phyloP scores from a whole-genome alignment of 1,140 invertebrate species.

The Orchesella cincta region DNA sequence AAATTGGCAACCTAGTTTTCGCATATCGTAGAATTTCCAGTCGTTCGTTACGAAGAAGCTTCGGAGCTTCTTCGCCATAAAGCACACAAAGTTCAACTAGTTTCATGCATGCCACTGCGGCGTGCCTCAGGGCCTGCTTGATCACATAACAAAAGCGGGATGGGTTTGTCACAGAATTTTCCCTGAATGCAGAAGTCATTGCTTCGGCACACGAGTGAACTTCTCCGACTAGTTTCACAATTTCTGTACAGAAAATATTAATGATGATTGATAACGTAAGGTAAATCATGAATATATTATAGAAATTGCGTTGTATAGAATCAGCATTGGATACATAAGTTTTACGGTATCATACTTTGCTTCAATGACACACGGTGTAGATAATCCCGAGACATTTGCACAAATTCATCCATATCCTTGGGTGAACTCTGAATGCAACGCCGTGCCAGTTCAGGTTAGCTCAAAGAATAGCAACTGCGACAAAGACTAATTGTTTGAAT shows the following conservation, averaged over 20 bases:
- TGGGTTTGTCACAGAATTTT: slow-evolving; percentile 57
- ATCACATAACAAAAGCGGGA: slow-evolving; percentile 64
- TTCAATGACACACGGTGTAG: slow-evolving; percentile 65
- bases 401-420: slow-evolving; percentile 61
- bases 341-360: slow-evolving; percentile 64
- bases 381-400: slow-evolving; percentile 63
- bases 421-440: slow-evolving; percentile 61
- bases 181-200: slow-evolving; percentile 46
- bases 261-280: not conserved
- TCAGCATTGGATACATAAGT: no score
- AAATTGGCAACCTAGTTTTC: slow-evolving; percentile 66
- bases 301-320: no score
- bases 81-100: slow-evolving; percentile 51
- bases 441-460: slow-evolving; percentile 61
- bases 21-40: slow-evolving; percentile 69
- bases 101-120: slow-evolving; percentile 59
- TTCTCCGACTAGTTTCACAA: slow-evolving; percentile 64
- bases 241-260: slow-evolving; percentile 59
- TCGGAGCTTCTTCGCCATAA: slow-evolving; percentile 51
- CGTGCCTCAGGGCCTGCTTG: slow-evolving; percentile 64
- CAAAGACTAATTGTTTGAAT: not conserved
- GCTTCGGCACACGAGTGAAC: slow-evolving; percentile 62
- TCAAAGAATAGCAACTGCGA: no score
- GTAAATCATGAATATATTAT: not conserved
- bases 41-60: slow-evolving; percentile 57